Evolutionary conservation across 2,797 vertebrate genomes (phyloP), one percentile per base, ranked within the genome.

Genomic region (Oreochromis mossambicus): DNA sequence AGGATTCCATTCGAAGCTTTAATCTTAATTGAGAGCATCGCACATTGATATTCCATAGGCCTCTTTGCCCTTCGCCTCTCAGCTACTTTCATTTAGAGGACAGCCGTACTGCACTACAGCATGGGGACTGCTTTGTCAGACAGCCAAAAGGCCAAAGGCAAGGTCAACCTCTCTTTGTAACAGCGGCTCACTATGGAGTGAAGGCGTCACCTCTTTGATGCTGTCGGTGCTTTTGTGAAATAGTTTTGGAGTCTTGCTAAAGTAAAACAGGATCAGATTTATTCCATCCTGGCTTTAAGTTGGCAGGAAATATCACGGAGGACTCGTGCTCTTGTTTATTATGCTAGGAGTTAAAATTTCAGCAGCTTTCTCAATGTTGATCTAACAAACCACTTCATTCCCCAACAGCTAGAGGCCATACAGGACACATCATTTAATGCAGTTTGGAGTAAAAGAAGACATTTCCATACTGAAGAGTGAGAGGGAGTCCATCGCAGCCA

Each of bases 21-120:
- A 95, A 96, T 96, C 95, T 95, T 95, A 95, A 96, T 95, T 95
- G 95, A 95, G 95, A 96, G 95, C 95, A 93, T 95, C 89, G 83
- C 94, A 94, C 95, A 95, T 96, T 96, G 95, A 96, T 96, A 96
- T 96, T 96, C 95, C 95, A 95, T 94, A 93, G 94, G 95, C 94
- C 93, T 95, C 91, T 93, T 93, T 95, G 95, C 95, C 95, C 95
- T 96, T 96, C 94, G 93, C 93, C 92, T 95, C 95, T 94, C 93
- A 92, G 94, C 94, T 95, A 95, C 95, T 96, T 96, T 94, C 95
- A 95, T 95, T 96, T 96, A 94, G 94, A 96, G 95, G 95, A 95
- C 94, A 89, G 93, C 91, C 91, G 88, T 93, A 89, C 94, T 88
- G 95, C 95, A 92, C 94, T 91, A 91, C 86, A 94, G 95, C 94